A percentile compares a stretch with the other conserved stretches of the same genome.
Evolutionary conservation across 2,113 vertebrate genomes (phyloP).

Genomic region (Eudyptes chrysolophus): DNA sequence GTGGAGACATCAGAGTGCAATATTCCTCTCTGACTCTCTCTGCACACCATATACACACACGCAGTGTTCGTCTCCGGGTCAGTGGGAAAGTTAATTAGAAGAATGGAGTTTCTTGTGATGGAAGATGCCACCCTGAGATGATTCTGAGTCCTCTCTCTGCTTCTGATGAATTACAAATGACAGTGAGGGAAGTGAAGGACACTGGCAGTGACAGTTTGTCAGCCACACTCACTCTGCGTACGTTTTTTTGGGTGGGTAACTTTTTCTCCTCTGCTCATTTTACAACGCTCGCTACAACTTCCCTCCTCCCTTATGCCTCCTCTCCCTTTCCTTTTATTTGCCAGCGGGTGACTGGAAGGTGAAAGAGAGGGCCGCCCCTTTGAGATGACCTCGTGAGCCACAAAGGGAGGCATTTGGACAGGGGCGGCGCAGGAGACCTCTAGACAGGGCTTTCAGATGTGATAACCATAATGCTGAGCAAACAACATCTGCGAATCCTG

Average conservation of each 20-base stretch:
- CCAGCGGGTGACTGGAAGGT: background rate
- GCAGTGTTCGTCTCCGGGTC: conserved; percentile 82
- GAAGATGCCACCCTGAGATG: conserved; percentile 70
- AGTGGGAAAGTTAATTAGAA: conserved; percentile 91
- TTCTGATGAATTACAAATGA: conserved; percentile 82
- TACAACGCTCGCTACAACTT: background rate
- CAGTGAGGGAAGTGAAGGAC: conserved; percentile 75
- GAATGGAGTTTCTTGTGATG: conserved; percentile 67
- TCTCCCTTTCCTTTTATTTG: background rate
- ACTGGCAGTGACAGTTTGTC: conserved; percentile 74
- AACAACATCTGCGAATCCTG: background rate
- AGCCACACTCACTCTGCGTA: background rate
- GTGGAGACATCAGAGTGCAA: conserved; percentile 42
- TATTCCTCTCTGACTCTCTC: conserved; percentile 12
- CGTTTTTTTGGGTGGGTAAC: background rate
- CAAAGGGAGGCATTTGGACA: background rate
- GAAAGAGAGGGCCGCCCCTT: background rate
- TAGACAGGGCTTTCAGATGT: background rate
- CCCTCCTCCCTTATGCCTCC: background rate
- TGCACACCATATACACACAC: background rate
- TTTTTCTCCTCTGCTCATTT: conserved; percentile 9
- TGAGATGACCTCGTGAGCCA: accelerated
- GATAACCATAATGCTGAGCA: background rate
- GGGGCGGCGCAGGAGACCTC: background rate
- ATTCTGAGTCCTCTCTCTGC: conserved; percentile 62